These are phyloP conservation scores for Sinocyclocheilus anshuiensis DNA, from an alignment of 2,113 vertebrate species.

Conservation along the genomic window DNA sequence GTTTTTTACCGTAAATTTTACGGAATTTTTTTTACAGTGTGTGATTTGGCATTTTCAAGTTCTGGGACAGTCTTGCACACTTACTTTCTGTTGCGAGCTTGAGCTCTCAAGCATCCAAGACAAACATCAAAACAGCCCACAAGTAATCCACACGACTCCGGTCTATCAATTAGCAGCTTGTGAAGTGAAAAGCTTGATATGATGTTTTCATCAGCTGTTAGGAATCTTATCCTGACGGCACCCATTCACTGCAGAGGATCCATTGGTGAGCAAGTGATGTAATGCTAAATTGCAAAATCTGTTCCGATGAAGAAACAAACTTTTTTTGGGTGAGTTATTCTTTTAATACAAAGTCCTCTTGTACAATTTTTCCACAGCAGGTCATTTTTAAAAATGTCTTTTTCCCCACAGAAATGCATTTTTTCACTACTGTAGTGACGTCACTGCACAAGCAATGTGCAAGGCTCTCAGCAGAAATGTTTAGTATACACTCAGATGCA, in stretches of 20 bases:
- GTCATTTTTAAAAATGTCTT: not conserved
- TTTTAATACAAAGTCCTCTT: not conserved
- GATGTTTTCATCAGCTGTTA: not conserved
- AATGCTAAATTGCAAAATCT: not conserved
- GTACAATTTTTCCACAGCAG: not conserved
- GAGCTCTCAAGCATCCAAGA: too few relatives aligned
- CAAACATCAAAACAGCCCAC: not conserved
- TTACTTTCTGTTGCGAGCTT: too few relatives aligned
- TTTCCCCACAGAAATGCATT: not conserved
- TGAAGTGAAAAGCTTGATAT: not conserved
- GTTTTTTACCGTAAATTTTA: too few relatives aligned
- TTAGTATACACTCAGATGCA: conserved; percentile 24
- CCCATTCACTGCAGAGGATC: not conserved
- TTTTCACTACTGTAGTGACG: not conserved
- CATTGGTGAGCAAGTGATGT: not conserved
- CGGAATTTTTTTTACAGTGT: too few relatives aligned
- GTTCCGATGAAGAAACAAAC: not conserved
- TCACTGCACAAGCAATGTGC: not conserved
- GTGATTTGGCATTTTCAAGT: too few relatives aligned
- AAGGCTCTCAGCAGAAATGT: conserved; percentile 1
- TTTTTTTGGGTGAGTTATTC: too few relatives aligned
- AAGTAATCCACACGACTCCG: too few relatives aligned
- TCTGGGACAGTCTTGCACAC: too few relatives aligned
- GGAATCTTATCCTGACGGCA: not conserved
- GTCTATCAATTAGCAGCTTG: not conserved